Evolutionary conservation across 30 jellyfish, hydroid and myxozoan genomes (phyloP).

Genomic region (Mastigias papua): DNA sequence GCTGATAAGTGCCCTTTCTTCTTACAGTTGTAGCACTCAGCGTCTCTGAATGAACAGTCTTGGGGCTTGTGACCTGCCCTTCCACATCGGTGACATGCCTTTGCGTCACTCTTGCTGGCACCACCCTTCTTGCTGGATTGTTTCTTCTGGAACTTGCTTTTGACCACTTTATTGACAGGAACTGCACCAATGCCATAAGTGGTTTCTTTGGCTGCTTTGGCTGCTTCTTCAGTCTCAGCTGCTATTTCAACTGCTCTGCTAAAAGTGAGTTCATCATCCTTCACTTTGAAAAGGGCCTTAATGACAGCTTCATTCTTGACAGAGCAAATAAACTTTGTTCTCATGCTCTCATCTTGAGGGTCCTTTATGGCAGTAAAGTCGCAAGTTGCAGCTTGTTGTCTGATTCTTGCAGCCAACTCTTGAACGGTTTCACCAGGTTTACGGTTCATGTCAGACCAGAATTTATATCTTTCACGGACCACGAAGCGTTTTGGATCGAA

Average conservation of each 20-base stretch:
- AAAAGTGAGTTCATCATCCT: constrained; percentile 36
- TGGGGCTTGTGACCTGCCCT: not conserved
- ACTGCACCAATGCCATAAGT: constrained; percentile 7
- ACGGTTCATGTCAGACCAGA: constrained; percentile 36
- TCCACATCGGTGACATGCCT: not conserved
- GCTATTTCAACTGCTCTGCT: constrained; percentile 51
- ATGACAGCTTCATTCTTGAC: constrained; percentile 55
- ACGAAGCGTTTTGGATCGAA: constrained; percentile 60
- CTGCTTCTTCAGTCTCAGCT: constrained; percentile 44
- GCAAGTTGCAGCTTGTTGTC: constrained; percentile 70
- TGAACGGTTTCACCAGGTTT: constrained; percentile 71
- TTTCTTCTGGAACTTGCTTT: not conserved
- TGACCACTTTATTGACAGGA: not conserved
- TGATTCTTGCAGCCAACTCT: constrained; percentile 54
- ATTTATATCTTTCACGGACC: constrained; percentile 53
- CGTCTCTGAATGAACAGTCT: not conserved
- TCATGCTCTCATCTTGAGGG: constrained; percentile 64
- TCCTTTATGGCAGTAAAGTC: constrained; percentile 55
- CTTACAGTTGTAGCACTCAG: not conserved
- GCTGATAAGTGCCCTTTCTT: not conserved
- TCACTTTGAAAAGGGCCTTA: constrained; percentile 32
- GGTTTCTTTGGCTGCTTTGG: constrained; percentile 40
- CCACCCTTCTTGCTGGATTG: not conserved
- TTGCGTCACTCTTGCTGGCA: not conserved
- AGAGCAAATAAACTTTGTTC: constrained; percentile 48